A percentile compares a stretch with the other conserved stretches of the same genome.
Evolutionary conservation across 2,888 invertebrate genomes (phyloP).

Genomic region (Gisinianus flammeolus): DNA sequence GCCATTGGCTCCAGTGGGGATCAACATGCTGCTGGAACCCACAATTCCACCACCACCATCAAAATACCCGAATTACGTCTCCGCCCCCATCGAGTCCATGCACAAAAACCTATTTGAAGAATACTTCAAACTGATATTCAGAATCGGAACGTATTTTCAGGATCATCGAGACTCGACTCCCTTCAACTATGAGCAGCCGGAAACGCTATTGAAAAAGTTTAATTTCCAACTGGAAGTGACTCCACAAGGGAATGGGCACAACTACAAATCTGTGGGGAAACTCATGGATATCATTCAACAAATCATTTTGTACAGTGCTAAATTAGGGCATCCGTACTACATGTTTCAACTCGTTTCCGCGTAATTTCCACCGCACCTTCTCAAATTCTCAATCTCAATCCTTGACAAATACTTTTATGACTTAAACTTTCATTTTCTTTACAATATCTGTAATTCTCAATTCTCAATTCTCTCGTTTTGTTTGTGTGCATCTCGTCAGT

Average conservation of each 20-base stretch:
- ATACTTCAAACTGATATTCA: constrained; percentile 18
- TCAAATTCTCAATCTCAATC: neutral
- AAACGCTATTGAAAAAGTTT: constrained; percentile 20
- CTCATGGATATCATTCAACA: constrained; percentile 4
- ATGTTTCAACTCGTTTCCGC: constrained; percentile 26
- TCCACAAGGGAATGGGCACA: neutral
- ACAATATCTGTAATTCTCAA: no score
- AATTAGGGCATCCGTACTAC: constrained; percentile 39
- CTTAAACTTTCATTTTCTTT: no score
- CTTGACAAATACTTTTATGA: neutral
- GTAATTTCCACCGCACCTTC: constrained; percentile 24
- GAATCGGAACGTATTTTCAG: constrained; percentile 32
- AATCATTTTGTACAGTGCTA: constrained; percentile 4
- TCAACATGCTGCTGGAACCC: neutral
- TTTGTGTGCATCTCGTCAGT: no score
- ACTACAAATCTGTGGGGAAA: neutral
- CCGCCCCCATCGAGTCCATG: constrained; percentile 26
- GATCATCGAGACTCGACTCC: constrained; percentile 15
- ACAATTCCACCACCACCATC: constrained; percentile 15
- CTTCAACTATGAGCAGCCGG: constrained; percentile 17
- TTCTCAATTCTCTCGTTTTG: no score
- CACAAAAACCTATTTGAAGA: constrained; percentile 25
- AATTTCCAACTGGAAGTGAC: constrained; percentile 13
- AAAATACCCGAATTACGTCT: constrained; percentile 23
- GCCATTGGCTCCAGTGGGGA: no score